Base-by-base conservation (phyloP, 2,113 vertebrate species). In the Urocolius indicus region DNA sequence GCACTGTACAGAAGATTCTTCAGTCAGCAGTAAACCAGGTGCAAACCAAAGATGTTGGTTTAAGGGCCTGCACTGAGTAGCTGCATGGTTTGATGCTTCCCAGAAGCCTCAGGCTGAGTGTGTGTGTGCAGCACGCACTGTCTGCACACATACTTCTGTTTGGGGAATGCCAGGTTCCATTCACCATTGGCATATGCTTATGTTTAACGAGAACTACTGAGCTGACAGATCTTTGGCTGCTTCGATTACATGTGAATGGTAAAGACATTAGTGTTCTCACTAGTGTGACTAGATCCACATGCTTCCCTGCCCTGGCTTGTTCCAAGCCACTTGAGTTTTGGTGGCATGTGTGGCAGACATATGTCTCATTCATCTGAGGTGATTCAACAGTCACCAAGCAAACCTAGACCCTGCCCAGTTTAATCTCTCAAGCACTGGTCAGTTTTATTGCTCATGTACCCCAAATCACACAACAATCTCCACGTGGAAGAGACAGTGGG, bases 161-260 rank as follows among this genome's bases (percentile, higher is more conserved):
- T 92, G 90, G 83, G 72, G 90, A 86, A 65, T 92, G 95, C 95
- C 94, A 96, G 91, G 84, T 93, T 95, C 95, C 77, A 84, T 80
- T 97, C 93, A 94, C 76, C 86, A 21, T 17, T 96, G 95, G 91
- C 95, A 96, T 94, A 92, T 16, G 68, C 73, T 71, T 59, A 51
- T 8, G 38, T 84, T 94, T 94, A 91, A 94, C 82, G 80, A 92
- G 94, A 93, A 52, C 80, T 91, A n/a, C 93, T 65, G 89, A 84
- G 94, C 93, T 96, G 96, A 96, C 91, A 91, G 94, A 67, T 96
- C 86, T 91, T 89, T 97, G 95, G 95, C 93, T 93, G 54, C 77
- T 92, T 72, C 2, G 1, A 29, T 93, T 45, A 21, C 77, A 16
- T 43, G 57, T 66, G 80, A 81, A 76, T 0, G 9, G 89, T 89